These are phyloP conservation scores for Parazoanthus atlanticus DNA, from an alignment of 92 coral and sea anemone genomes.

Conservation along the genomic window DNA sequence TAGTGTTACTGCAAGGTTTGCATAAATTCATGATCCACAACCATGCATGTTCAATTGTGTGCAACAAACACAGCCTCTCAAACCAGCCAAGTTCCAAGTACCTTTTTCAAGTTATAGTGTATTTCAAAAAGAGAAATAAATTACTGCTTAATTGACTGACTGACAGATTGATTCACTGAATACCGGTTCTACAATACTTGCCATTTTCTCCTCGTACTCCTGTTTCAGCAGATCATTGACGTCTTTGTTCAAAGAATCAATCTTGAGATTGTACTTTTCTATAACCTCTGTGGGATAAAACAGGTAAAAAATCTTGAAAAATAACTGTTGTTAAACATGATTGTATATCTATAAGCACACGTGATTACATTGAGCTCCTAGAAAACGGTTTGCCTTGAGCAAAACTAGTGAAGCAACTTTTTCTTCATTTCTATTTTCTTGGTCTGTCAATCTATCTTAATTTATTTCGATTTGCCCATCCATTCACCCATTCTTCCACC, in stretches of 20 bases:
- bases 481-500: too few relatives aligned
- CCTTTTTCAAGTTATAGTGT: too few relatives aligned
- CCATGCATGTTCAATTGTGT: too few relatives aligned
- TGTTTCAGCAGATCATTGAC: conserved; percentile 83
- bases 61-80: too few relatives aligned
- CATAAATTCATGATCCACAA: too few relatives aligned
- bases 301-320: neutral
- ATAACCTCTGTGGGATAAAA: conserved; percentile 71
- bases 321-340: neutral
- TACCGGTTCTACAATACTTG: neutral
- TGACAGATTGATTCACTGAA: neutral
- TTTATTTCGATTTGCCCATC: neutral
- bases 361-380: too few relatives aligned
- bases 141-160: too few relatives aligned
- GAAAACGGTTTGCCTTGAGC: neutral
- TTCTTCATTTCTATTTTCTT: neutral
- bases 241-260: conserved; percentile 77
- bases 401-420: neutral
- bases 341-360: neutral
- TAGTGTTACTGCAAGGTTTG: too few relatives aligned
- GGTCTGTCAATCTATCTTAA: neutral
- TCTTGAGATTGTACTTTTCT: conserved; percentile 71
- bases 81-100: too few relatives aligned
- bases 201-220: conserved; percentile 94
- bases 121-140: too few relatives aligned